phyloP scores from a whole-genome alignment of 2,797 vertebrate genomes.

The Sebastes miniatus region DNA sequence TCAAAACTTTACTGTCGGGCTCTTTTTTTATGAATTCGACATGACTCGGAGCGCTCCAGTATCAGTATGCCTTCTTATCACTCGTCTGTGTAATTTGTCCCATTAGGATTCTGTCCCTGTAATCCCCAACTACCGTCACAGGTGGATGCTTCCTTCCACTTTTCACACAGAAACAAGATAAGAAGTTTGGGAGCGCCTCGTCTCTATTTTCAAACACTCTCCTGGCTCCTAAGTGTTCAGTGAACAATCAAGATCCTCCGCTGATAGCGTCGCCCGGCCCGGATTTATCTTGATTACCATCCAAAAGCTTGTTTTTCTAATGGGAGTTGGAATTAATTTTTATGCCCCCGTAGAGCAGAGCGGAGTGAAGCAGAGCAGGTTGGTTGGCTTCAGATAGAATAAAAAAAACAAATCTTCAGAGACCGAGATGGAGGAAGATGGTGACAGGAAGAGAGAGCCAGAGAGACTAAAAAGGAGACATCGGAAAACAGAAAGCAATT shows the following conservation, averaged over 20 bases:
- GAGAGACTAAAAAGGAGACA: constrained; percentile 3
- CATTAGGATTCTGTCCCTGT: constrained; percentile 46
- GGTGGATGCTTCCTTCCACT: constrained; percentile 51
- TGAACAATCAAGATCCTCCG: constrained; percentile 56
- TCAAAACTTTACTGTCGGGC: background rate
- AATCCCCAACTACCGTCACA: constrained; percentile 40
- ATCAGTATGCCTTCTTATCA: constrained; percentile 30
- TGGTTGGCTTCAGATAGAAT: background rate
- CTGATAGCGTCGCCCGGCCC: constrained; percentile 31
- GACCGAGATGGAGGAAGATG: constrained; percentile 14
- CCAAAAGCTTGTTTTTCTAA: constrained; percentile 56
- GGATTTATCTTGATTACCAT: constrained; percentile 62
- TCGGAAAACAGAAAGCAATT: background rate
- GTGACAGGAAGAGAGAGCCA: background rate
- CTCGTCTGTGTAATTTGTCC: constrained; percentile 42
- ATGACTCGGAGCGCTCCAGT: background rate
- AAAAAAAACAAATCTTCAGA: background rate
- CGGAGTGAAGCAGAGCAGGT: constrained; percentile 8
- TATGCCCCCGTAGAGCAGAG: constrained; percentile 4
- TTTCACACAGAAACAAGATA: constrained; percentile 54
- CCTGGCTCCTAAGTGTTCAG: constrained; percentile 39
- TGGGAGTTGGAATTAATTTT: constrained; percentile 49
- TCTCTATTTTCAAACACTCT: constrained; percentile 66
- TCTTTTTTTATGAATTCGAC: background rate
- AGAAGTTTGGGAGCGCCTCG: constrained; percentile 55